Evolutionary conservation across 2,113 vertebrate genomes (phyloP).

Genomic region (Crotalus viridis): DNA sequence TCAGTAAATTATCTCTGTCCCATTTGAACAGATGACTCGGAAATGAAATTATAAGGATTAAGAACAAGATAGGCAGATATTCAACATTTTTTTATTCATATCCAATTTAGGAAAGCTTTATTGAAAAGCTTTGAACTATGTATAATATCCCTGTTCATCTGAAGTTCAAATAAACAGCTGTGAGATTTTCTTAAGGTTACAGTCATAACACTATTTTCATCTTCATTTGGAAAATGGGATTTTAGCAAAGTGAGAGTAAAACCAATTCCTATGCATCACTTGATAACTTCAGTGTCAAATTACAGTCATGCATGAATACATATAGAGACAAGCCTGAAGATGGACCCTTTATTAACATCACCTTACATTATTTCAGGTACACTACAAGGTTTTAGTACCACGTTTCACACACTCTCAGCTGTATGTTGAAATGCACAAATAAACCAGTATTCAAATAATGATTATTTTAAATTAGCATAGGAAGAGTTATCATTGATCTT

Average conservation of each 20-base stretch:
- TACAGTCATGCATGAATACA: not conserved
- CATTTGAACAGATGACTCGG: not conserved
- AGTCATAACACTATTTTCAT: not conserved
- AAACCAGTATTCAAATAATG: not conserved
- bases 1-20: not conserved
- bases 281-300: not conserved
- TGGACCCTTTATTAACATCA: not conserved
- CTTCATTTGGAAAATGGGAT: not conserved
- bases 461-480: not conserved
- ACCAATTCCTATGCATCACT: not conserved
- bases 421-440: not conserved
- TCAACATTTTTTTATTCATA: too few relatives aligned
- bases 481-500: not conserved
- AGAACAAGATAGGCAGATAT: not conserved
- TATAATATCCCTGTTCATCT: not conserved
- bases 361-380: not conserved
- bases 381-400: not conserved
- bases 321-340: not conserved
- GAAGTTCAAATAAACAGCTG: not conserved
- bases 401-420: not conserved
- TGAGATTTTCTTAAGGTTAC: not conserved
- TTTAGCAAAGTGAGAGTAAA: not conserved
- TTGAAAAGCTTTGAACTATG: not conserved
- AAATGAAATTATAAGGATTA: not conserved
- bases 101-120: not conserved